phyloP scores from a whole-genome alignment of 1,140 invertebrate species.

The Pachypeltis micranthus region DNA sequence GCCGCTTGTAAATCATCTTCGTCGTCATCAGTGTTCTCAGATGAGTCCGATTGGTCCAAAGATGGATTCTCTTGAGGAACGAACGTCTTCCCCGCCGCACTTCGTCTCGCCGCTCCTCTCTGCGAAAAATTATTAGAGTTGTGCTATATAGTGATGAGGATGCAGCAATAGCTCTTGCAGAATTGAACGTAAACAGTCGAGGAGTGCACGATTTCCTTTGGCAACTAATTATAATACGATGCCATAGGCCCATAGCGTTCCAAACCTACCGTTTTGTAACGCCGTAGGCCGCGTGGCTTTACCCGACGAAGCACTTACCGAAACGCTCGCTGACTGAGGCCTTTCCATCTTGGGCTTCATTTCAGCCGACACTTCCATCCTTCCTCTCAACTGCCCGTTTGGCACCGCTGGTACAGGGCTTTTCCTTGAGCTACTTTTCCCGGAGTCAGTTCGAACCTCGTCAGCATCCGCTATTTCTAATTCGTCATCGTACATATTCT shows the following conservation, averaged over 20 bases:
- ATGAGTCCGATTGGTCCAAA: conserved; percentile 17
- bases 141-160: no score
- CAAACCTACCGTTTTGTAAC: no score
- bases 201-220: no score
- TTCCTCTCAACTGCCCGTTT: no score
- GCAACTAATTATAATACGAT: no score
- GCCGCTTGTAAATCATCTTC: conserved; percentile 24
- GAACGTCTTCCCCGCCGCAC: neutral
- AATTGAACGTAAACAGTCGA: no score
- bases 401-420: neutral
- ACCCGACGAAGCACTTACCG: neutral
- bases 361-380: conserved; percentile 7
- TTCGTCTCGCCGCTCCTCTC: no score
- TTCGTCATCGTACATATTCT: conserved; percentile 26
- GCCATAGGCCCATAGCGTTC: no score
- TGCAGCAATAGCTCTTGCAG: no score
- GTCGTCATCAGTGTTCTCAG: conserved; percentile 26
- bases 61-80: neutral
- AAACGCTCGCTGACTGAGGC: conserved; percentile 2
- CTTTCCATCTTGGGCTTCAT: conserved; percentile 10
- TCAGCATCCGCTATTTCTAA: conserved; percentile 26
- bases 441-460: conserved; percentile 24
- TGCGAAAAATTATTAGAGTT: no score
- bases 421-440: conserved; percentile 15
- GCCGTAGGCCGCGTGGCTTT: no score